phyloP scores from a whole-genome alignment of 2,113 vertebrate genomes.

The Halcyon senegalensis region DNA sequence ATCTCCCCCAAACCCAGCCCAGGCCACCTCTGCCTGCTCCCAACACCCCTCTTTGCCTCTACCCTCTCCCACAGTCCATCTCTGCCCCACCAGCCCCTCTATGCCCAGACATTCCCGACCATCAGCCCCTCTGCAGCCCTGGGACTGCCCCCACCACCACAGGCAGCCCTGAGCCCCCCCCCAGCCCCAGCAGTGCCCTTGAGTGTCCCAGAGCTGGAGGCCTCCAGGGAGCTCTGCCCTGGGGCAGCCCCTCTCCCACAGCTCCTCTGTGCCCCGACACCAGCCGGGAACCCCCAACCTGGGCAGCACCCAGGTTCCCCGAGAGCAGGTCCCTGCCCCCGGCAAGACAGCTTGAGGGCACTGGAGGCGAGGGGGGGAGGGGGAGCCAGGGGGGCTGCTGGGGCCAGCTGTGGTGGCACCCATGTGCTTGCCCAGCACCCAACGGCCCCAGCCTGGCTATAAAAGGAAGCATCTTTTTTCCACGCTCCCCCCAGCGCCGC shows the following conservation, averaged over 20 bases:
- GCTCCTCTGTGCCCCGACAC: neutral
- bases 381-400: neutral
- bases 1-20: fast-evolving
- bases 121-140: neutral
- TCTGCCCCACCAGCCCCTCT: neutral
- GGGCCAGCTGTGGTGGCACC: neutral
- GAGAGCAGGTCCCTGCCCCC: neutral
- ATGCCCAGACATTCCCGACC: fast-evolving
- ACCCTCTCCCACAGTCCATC: neutral
- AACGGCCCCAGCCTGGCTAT: slow-evolving; percentile 57
- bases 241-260: neutral
- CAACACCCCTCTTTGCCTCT: neutral
- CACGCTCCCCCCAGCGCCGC: neutral
- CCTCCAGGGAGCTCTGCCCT: neutral
- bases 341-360: neutral
- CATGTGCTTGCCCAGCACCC: neutral
- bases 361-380: neutral
- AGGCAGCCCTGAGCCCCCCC: neutral
- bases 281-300: fast-evolving
- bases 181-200: neutral
- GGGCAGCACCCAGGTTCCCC: neutral
- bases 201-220: fast-evolving
- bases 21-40: neutral
- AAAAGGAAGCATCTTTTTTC: slow-evolving; percentile 63
- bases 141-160: fast-evolving